Evolutionary conservation across 2,113 vertebrate genomes (phyloP).

Genomic region (Phaethon lepturus): DNA sequence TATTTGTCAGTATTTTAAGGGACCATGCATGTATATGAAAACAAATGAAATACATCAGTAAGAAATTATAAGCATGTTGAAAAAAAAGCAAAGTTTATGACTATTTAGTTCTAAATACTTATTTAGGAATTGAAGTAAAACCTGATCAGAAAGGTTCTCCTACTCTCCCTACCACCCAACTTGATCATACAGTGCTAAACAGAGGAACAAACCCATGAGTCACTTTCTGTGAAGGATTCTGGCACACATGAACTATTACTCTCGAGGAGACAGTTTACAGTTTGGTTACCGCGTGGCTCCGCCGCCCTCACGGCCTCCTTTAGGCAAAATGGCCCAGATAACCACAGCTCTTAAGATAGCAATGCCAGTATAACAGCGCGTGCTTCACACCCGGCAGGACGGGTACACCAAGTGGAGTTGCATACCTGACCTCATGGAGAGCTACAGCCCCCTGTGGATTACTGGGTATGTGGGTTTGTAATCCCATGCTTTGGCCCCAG

Average conservation of each 20-base stretch:
- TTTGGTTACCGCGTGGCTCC: not conserved
- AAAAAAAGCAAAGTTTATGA: not conserved
- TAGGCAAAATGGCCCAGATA: not conserved
- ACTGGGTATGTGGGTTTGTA: too few species aligned
- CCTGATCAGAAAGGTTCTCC: not conserved
- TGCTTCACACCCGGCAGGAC: not conserved
- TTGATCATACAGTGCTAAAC: not conserved
- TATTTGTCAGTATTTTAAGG: not conserved
- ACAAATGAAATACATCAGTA: not conserved
- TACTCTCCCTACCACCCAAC: not conserved
- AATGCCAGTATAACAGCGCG: accelerated
- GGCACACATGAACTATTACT: too few species aligned
- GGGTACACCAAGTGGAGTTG: not conserved
- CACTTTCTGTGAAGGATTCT: not conserved
- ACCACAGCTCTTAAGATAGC: not conserved
- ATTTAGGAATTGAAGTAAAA: not conserved
- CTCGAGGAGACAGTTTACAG: not conserved
- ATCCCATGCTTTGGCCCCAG: too few species aligned
- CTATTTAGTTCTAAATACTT: not conserved
- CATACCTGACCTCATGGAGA: not conserved
- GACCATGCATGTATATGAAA: not conserved
- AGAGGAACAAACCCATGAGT: not conserved
- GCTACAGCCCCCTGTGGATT: not conserved
- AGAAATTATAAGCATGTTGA: not conserved
- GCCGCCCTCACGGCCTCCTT: not conserved